phyloP scores from a whole-genome alignment of 2,113 vertebrate genomes.

The Mugil cephalus region DNA sequence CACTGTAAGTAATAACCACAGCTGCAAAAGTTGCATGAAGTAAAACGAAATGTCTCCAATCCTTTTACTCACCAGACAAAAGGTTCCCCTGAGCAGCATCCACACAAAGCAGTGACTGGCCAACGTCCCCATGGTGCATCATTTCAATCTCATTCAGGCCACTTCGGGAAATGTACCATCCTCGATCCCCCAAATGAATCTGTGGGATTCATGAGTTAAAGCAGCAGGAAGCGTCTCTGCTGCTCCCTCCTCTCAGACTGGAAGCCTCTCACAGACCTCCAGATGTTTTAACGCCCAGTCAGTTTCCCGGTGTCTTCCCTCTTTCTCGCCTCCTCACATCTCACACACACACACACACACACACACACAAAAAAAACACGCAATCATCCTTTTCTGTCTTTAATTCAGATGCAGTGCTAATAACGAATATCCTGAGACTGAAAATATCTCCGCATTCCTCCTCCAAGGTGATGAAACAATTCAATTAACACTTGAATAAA shows the following conservation, averaged over 20 bases:
- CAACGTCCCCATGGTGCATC: conserved; percentile 80
- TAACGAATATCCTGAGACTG: background rate
- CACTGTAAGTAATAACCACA: too few species aligned
- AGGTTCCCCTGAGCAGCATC: conserved; percentile 86
- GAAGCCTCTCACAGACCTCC: conserved; percentile 23
- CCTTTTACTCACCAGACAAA: conserved; percentile 84
- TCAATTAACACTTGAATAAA: background rate
- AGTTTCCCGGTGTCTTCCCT: background rate
- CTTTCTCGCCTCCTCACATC: conserved; percentile 17
- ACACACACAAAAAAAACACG: background rate
- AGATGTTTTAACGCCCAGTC: conserved; percentile 41
- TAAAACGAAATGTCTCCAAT: background rate
- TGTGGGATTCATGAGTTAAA: background rate
- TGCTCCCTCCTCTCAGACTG: conserved; percentile 35
- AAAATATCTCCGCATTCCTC: background rate
- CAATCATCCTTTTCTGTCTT: background rate
- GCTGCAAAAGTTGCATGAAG: background rate
- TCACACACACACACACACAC: background rate
- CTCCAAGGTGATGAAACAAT: background rate
- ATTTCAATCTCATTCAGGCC: conserved; percentile 15
- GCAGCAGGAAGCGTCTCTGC: conserved; percentile 21
- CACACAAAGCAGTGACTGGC: conserved; percentile 84
- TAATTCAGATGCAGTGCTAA: background rate
- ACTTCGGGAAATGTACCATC: conserved; percentile 7
- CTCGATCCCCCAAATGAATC: background rate